Evolutionary conservation across 1,140 invertebrate species (phyloP).

Genomic region (Cotesia typhae): DNA sequence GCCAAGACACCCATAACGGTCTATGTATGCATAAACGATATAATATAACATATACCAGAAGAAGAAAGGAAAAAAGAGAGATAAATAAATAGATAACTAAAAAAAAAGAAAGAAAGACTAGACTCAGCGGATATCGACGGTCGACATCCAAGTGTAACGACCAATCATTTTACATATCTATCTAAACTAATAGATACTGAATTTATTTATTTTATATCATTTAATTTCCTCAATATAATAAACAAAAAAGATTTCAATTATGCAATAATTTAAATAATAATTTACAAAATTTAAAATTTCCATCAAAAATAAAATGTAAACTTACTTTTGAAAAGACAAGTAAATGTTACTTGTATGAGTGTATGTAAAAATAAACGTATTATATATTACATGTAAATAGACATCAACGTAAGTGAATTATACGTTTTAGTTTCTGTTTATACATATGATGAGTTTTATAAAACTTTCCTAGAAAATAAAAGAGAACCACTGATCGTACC

Average conservation of each 20-base stretch:
- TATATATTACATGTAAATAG: no score
- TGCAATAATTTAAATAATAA: background rate
- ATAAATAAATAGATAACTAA: slow-evolving; percentile 3
- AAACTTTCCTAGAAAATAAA: slow-evolving; percentile 37
- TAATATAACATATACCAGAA: background rate
- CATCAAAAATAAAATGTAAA: background rate
- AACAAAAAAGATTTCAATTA: no score
- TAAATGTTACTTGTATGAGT: background rate
- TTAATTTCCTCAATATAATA: no score
- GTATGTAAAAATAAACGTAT: background rate
- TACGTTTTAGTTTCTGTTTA: background rate
- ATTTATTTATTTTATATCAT: background rate
- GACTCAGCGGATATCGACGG: slow-evolving; percentile 43
- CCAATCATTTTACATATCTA: slow-evolving; percentile 48
- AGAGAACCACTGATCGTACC: slow-evolving; percentile 47
- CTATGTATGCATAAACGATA: slow-evolving; percentile 3
- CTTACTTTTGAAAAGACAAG: slow-evolving; percentile 11
- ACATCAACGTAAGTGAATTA: no score
- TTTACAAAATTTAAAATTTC: background rate
- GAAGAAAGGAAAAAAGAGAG: slow-evolving; percentile 4
- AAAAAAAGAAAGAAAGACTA: background rate
- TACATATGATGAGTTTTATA: background rate
- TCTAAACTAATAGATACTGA: slow-evolving; percentile 37
- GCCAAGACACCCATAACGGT: slow-evolving; percentile 14
- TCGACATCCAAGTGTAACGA: slow-evolving; percentile 52